Conservation (phyloP, 2,797 vertebrate genomes). For the Chloroceryle inda region DNA sequence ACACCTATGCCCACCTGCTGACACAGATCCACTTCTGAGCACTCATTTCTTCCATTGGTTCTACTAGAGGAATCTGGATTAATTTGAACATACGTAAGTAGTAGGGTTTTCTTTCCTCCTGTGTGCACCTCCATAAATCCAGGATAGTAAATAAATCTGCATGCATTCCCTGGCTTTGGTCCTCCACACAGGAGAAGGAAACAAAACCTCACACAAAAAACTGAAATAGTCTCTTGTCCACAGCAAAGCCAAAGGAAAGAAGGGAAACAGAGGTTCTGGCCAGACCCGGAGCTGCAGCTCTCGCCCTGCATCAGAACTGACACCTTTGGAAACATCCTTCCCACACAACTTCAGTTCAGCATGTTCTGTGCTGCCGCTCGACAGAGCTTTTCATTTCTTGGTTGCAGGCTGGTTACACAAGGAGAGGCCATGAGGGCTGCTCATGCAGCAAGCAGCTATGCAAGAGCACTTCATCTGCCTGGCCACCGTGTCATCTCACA, state of each 20-base stretch:
- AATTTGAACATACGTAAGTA: neutral
- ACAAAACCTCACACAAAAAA: neutral
- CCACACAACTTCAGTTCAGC: neutral
- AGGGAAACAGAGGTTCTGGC: neutral
- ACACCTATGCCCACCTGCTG: neutral
- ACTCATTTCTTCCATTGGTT: neutral
- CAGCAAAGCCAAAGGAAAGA: neutral
- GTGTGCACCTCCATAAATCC: neutral
- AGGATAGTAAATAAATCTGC: neutral
- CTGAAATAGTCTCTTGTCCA: neutral
- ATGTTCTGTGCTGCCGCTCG: neutral
- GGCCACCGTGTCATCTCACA: neutral
- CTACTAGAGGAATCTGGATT: neutral
- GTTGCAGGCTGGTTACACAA: neutral
- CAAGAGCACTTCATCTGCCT: neutral
- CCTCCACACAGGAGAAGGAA: neutral
- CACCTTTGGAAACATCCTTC: neutral
- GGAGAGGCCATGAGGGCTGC: neutral
- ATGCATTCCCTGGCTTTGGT: neutral
- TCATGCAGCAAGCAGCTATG: neutral
- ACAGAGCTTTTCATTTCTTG: neutral
- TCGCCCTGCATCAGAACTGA: neutral
- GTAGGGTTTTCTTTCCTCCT: fast-evolving
- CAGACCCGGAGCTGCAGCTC: neutral
- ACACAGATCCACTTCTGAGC: neutral